A percentile compares a stretch with the other conserved stretches of the same genome.
Conservation (phyloP, 1,140 invertebrate species). For the Formica selysi region DNA sequence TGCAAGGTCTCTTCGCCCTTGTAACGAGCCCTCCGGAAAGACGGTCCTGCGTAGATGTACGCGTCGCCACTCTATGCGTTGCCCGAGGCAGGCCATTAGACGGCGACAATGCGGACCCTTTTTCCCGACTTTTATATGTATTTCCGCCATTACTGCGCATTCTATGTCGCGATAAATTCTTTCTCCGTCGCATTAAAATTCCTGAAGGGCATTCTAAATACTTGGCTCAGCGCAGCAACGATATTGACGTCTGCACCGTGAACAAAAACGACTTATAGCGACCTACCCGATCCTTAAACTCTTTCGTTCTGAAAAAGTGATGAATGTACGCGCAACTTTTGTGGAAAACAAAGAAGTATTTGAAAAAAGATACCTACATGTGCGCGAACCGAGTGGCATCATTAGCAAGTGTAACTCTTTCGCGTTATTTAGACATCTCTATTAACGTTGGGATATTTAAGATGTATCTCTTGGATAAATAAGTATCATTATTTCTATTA, state of each 20-base stretch:
- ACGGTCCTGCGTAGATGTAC: slow-evolving; percentile 68
- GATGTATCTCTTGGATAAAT: not conserved
- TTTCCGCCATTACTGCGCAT: slow-evolving; percentile 82
- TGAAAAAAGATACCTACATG: not conserved
- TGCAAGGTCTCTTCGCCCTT: slow-evolving; percentile 22
- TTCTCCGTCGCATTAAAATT: slow-evolving; percentile 82
- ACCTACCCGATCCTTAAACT: slow-evolving; percentile 23
- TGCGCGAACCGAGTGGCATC: slow-evolving; percentile 18
- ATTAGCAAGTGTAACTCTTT: slow-evolving; percentile 53
- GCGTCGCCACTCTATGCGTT: slow-evolving; percentile 67
- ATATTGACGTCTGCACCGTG: slow-evolving; percentile 75
- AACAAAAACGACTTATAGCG: slow-evolving; percentile 72
- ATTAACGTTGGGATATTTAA: not conserved
- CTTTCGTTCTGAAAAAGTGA: slow-evolving; percentile 16
- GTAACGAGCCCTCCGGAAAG: slow-evolving; percentile 42
- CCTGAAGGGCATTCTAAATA: slow-evolving; percentile 82
- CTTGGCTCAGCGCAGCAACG: slow-evolving; percentile 66
- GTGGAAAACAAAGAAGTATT: not conserved
- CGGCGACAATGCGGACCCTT: slow-evolving; percentile 82
- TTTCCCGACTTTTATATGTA: slow-evolving; percentile 82
- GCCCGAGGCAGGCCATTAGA: slow-evolving; percentile 81
- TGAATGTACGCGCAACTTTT: not conserved
- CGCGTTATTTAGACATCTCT: slow-evolving; percentile 20
- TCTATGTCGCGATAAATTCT: slow-evolving; percentile 83
- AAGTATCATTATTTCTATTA: not conserved